phyloP scores from a whole-genome alignment of 1,140 invertebrate genomes.

The Anastrepha obliqua region DNA sequence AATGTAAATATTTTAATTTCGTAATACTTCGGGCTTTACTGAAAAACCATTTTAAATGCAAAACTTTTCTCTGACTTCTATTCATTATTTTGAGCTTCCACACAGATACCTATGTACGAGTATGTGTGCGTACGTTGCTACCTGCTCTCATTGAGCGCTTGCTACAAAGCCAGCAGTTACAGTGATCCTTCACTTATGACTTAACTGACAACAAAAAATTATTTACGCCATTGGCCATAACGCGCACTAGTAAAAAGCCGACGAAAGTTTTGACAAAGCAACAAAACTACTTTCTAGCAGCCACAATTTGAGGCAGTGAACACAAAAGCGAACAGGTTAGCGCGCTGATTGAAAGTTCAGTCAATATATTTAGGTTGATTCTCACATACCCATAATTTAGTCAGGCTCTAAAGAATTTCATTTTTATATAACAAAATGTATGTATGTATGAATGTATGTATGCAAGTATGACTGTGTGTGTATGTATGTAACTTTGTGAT shows the following conservation, averaged over 20 bases:
- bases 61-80: background rate
- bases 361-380: slow-evolving; percentile 19
- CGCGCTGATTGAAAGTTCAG: slow-evolving; percentile 25
- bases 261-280: slow-evolving; percentile 19
- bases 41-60: background rate
- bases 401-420: background rate
- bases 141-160: background rate
- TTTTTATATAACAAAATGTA: background rate
- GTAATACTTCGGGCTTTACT: background rate
- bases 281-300: slow-evolving; percentile 38
- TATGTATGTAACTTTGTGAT: background rate
- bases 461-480: background rate
- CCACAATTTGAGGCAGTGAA: background rate
- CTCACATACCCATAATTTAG: background rate
- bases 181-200: slow-evolving; percentile 18
- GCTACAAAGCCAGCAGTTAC: background rate
- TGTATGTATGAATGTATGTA: background rate
- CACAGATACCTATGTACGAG: too few species aligned
- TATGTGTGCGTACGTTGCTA: background rate
- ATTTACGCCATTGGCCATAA: slow-evolving; percentile 2
- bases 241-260: background rate
- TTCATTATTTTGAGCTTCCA: background rate
- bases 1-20: slow-evolving; percentile 39
- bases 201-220: slow-evolving; percentile 28
- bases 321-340: background rate